phyloP scores from a whole-genome alignment of 2,797 vertebrate species.

The Mycteria americana region DNA sequence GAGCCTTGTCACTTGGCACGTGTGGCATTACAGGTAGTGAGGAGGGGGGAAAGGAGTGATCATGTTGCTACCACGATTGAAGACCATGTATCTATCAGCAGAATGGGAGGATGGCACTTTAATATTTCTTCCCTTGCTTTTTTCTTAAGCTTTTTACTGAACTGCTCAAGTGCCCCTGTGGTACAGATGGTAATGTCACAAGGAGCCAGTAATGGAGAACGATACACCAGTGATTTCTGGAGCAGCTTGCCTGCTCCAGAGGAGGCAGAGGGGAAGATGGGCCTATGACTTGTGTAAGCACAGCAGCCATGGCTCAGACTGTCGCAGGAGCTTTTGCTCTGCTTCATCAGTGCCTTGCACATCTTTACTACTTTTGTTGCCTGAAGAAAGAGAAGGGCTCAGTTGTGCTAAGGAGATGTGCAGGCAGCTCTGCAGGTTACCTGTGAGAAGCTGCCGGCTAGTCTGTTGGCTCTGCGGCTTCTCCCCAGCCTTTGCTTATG shows the following conservation, averaged over 20 bases:
- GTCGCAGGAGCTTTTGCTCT: neutral
- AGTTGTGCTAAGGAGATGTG: fast-evolving
- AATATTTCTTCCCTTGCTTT: neutral
- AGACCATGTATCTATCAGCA: fast-evolving
- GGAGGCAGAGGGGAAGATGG: too few species aligned
- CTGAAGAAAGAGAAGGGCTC: neutral
- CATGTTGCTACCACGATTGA: fast-evolving
- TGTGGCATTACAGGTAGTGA: fast-evolving
- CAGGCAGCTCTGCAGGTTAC: too few species aligned
- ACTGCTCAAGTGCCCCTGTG: too few species aligned
- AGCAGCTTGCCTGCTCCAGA: neutral
- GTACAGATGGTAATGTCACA: fast-evolving
- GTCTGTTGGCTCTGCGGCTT: neutral
- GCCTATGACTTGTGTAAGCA: neutral
- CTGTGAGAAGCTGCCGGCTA: neutral
- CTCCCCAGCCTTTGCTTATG: fast-evolving
- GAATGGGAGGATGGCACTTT: neutral
- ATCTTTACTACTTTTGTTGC: fast-evolving
- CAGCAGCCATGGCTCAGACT: neutral
- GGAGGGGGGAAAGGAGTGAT: neutral
- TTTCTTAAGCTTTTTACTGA: neutral
- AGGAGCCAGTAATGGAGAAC: neutral
- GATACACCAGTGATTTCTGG: neutral
- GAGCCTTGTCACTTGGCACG: fast-evolving
- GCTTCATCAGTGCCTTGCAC: neutral